Percentiles rank a stretch among this genome's conserved stretches.
phyloP scores from a whole-genome alignment of 2,888 invertebrate species.

The Acrobasis consociella region DNA sequence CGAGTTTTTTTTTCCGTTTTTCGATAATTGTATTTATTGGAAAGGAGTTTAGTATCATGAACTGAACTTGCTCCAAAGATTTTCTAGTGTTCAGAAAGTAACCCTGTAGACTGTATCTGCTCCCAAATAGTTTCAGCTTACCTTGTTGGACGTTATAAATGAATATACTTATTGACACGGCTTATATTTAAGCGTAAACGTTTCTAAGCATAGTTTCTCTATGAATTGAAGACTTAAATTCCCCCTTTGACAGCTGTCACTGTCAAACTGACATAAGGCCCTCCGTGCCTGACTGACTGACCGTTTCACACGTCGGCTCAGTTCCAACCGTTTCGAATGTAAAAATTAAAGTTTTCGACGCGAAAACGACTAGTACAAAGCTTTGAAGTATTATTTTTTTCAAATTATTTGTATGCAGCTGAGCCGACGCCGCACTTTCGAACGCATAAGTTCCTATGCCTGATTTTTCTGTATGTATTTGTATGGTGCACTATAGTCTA shows the following conservation, averaged over 20 bases:
- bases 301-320: constrained; percentile 10
- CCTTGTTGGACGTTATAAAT: background rate
- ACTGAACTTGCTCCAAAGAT: no score
- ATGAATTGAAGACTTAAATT: constrained; percentile 7
- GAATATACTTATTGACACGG: background rate
- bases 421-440: constrained; percentile 13
- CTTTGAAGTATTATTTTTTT: constrained; percentile 22
- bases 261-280: constrained; percentile 9
- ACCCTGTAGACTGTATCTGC: no score
- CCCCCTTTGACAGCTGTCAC: background rate
- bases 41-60: no score
- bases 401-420: constrained; percentile 2
- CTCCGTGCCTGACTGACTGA: constrained; percentile 13
- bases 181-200: constrained; percentile 6
- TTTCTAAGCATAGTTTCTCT: background rate
- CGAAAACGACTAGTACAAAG: constrained; percentile 23
- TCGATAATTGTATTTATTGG: no score
- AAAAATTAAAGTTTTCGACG: constrained; percentile 12
- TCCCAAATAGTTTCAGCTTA: no score
- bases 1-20: no score
- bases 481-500: constrained; percentile 17
- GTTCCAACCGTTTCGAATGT: constrained; percentile 6
- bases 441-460: constrained; percentile 18
- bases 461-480: constrained; percentile 6
- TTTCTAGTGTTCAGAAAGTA: no score